Evolutionary conservation across 1,140 invertebrate genomes (phyloP), one percentile per base, ranked within the genome.

Genomic region (Arctopsyche grandis): DNA sequence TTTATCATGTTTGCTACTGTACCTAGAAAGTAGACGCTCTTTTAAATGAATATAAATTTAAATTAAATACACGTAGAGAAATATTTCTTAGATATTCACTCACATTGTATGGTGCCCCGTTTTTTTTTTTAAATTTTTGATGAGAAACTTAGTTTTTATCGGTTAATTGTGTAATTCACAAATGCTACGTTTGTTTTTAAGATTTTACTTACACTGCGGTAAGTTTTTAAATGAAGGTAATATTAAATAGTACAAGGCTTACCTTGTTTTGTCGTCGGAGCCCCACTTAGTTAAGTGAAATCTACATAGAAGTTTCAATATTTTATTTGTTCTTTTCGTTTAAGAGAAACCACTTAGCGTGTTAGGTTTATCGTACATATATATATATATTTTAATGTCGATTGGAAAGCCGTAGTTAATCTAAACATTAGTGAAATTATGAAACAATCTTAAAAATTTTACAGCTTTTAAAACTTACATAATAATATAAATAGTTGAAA

Each of bases 1-100:
- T 82, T 82, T 82, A 82, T 81, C 76, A 81, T 69, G 80, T 78
- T 82, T 69, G 81, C 81, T 82, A 82, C 81, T 73, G 81, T 82
- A 82, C 81, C 81, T 82, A 82, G 81, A 82, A 79, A 44, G 69
- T 82, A 80, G 78, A 73, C 71, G 81, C 81, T 82, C 81, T 46
- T 80, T 74, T n/a, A n/a, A n/a, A n/a, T n/a, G n/a, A n/a, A n/a
- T n/a, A n/a, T n/a, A n/a, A n/a, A n/a, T n/a, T n/a, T n/a, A n/a
- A n/a, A n/a, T n/a, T n/a, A 77, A 44, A 73, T 69, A 78, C 63
- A 66, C 76, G 26, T 81, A 82, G 81, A 74, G 46, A 81, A 74
- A 44, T 43, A 63, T 38, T 73, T 73, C 43, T 75, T 76, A 76
- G 74, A 63, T 60, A 29, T 75, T 63, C 74, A 76, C 74, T 63